Base-by-base conservation (phyloP, 1,140 invertebrate species). In the Paraescarpia echinospica region DNA sequence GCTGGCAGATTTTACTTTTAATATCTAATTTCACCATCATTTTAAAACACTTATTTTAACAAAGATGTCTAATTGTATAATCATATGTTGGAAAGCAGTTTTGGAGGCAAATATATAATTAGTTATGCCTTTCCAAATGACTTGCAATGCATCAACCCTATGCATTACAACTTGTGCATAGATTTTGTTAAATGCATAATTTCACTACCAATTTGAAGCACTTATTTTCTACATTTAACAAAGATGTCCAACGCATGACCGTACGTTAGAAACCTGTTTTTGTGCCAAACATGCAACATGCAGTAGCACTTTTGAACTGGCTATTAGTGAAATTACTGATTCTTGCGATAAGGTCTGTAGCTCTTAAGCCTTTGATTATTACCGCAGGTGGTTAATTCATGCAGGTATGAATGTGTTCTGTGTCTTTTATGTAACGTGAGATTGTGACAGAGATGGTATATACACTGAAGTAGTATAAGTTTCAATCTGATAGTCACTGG, bases 291-390 rank as follows among this genome's bases (percentile, higher is more conserved):
- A 77, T 77, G 59, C 8, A 77, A 27, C 59, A 77, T 4, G 12
- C 22, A 77, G 22, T 77, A 77, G 1, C 0, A 77, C 59, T 31
- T 77, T 77, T 77, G 59, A 77, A 77, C 59, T 77, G 59, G 27
- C 59, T 77, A 77, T 18, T 77, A 77, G 59, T 77, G 59, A 77
- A 77, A 77, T 77, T 77, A 77, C 59, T 77, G 59, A 77, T 77
- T 77, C 59, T 18, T 14, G 59, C 27, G 59, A 77, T 77, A 77
- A 14, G 59, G 8, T 77, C 59, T 77, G 59, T 77, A 77, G 12
- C 27, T 77, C 22, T 77, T 77, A 77, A 77, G 59, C 59, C 4
- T 18, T 77, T 77, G 12, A 77, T 27, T 77, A 22, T 77, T 77
- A 77, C 59, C 59, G 27, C 18, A 22, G 59, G 59, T 41, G 59